Base-by-base conservation (phyloP, 2,888 invertebrate genomes). In the Fragum whitleyi region DNA sequence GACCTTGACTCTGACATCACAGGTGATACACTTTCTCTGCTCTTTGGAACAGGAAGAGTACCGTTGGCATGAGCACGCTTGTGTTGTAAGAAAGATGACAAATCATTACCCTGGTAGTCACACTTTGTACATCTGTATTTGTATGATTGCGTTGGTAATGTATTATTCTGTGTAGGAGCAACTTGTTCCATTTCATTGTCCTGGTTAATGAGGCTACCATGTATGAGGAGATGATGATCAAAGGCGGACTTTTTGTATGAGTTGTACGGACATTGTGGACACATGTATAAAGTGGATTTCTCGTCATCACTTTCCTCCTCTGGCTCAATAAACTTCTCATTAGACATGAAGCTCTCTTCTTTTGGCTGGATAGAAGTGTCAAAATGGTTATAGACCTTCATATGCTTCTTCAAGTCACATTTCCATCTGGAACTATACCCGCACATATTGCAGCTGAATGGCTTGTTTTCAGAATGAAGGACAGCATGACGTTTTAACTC, bases 401-500 rank as follows among this genome's bases (percentile, higher is more conserved):
- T 89, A 80, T 93, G 93, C 74, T 93, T 93, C 86, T 93, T 93
- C 53, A 93, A 81, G 80, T 93, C 93, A 83, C 93, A 93, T 74
- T 93, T 93, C 93, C 93, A 93, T 71, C 92, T 89, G 21, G 92
- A 91, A 61, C 92, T 90, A 82, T 93, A 93, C 11, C 91, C 91
- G 87, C 93, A 93, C 32, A 90, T 88, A 19, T 86, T 81, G 78
- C 93, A 93, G 29, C 80, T 87, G 79, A 91, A 93, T 19, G 93
- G 93, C 68, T 93, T 93, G 77, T 91, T 91, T 61, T 93, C 93
- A 1, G 92, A 92, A 80, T 93, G 93, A 7, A 93, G 87, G 7
- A 91, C 87, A 14, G 90, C 85, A 81, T 93, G 93, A 16, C 93
- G 88, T 70, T 90, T 90, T 29, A 93, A 89, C 76, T 93, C 93